Base-by-base conservation (phyloP, 2,797 vertebrate species). In the Pseudomugil gertrudae region DNA sequence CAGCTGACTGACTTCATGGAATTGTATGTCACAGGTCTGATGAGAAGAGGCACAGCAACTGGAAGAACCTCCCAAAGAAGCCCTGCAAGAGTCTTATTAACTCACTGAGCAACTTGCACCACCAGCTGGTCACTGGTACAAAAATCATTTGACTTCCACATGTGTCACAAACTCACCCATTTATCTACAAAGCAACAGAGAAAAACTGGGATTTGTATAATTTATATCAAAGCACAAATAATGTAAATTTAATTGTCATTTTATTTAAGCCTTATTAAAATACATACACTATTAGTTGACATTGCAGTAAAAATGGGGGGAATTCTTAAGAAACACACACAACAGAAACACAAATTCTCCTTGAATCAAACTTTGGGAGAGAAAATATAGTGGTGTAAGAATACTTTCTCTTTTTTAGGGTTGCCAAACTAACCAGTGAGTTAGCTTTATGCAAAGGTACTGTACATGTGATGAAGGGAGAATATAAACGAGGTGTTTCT, bases 41-140 rank as follows among this genome's bases (percentile, higher is more conserved):
- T 69, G 98, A 99, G 78, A 98, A 97, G 93, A 97, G 94, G 87
- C 95, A 74, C 85, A 90, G 87, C 80, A 98, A 88, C 91, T 99
- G 96, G 96, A 99, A 99, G 74, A 97, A 96, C 62, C 95, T 99
- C 83, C 98, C 98, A 52, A 99, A 99, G 92, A 99, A 98, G 72
- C 96, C 97, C 0, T 94, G 96, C 90, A 99, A 98, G 92, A 95
- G 74, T 86, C 94, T 99, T 9, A 78, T 96, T 11, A 94, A 92
- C 90, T 92, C 92, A 13, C 92, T 99, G 74, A 95, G 87, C 92
- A 96, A 95, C 88, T 86, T 98, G 74, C 90, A 96, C 84, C 95
- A 93, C 57, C 96, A 96, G 76, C 93, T 98, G 66, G 92, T 87
- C 84, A 92, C 93, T 66, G 95, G 97, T 99, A 93, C 10, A 21